Evolutionary conservation across 2,797 vertebrate genomes (phyloP), one percentile per base, ranked within the genome.

Genomic region (Myotis myotis): DNA sequence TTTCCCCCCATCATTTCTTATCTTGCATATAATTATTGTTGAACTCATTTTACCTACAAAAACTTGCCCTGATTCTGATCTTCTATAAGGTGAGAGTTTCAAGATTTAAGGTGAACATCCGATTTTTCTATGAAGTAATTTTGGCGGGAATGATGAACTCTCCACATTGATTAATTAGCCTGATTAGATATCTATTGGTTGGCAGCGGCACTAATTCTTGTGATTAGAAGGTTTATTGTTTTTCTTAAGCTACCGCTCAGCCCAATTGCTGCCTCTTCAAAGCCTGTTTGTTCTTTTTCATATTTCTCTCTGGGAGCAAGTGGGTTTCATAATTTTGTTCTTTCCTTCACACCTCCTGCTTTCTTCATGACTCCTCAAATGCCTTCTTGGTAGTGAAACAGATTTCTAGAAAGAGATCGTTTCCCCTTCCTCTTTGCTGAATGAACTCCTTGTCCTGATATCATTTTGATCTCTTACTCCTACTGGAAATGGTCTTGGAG

Each of bases 401-500:
- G 7, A 76, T 38, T 36, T 41, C 47, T 75, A 38, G 55, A 94
- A 55, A 66, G 15, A 41, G 1, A n/a, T 28, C 17, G 2, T 28
- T 38, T 72, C 7, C 60, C 11, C 83, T 96, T 38, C 20, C 13
- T 90, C 82, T 0, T 0, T 36, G 2, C 0, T 6, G 49, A 44
- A 1, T 51, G 44, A 91, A 55, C 28, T 53, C 28, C 47, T 78
- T 66, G 3, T 12, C 96, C 62, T 91, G 76, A 71, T 47, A 47
- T 19, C 33, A 66, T 25, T 75, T 94, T 86, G 70, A 60, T 17
- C 17, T 86, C 86, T 60, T 36, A 28, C 30, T 96, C 53, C 36
- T 64, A 94, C 86, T 74, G 86, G 74, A 94, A 96, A 91, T 0
- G 55, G 41, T 38, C 81, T 41, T 53, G 53, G 53, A 55, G 13